Evolutionary conservation across 2,888 invertebrate genomes (phyloP), one percentile per base, ranked within the genome.

Genomic region (Catocala nupta): DNA sequence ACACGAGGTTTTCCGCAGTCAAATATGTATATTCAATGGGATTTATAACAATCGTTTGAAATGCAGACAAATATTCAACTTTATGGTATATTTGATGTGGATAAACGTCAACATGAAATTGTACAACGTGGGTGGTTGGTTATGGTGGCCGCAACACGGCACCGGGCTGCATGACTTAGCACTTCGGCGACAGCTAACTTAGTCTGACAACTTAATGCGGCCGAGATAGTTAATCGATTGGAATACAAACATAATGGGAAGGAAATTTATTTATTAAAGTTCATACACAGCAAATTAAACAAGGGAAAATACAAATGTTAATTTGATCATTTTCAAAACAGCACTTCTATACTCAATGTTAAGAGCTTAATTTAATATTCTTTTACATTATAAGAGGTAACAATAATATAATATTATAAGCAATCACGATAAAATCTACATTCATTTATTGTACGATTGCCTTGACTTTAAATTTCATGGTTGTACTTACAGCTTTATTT

Each of bases 51-150:
- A 11, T 43, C 55, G 64, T 49, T 70, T 59, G 47, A 62, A 70
- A 63, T 57, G 63, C 50, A 60, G 73, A 74, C 66, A 74, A 74
- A 71, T 74, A 71, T 68, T 62, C 53, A 53, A 73, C 47, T 74
- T 74, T 72, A 72, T 69, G 70, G 70, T 64, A 71, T 65, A 71
- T 76, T 77, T 73, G 73, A 78, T 68, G 71, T 58, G 70, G 65
- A 74, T 74, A 71, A 71, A 71, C 62, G 68, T 77, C 70, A 70
- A 74, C 70, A 71, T 70, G 76, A 71, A 62, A 65, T 70, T 71
- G 63, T 59, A 70, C 82, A 65, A 77, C 79, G 82, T 83, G 81
- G 89, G 89, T 82, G 89, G 89, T 83, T 68, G 75, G 80, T 79
- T 79, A 78, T 78, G 74, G 81, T 77, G 78, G 33, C 12, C n/a